Evolutionary conservation across 2,888 invertebrate species (phyloP).

Genomic region (Drosophila aldrichi): DNA sequence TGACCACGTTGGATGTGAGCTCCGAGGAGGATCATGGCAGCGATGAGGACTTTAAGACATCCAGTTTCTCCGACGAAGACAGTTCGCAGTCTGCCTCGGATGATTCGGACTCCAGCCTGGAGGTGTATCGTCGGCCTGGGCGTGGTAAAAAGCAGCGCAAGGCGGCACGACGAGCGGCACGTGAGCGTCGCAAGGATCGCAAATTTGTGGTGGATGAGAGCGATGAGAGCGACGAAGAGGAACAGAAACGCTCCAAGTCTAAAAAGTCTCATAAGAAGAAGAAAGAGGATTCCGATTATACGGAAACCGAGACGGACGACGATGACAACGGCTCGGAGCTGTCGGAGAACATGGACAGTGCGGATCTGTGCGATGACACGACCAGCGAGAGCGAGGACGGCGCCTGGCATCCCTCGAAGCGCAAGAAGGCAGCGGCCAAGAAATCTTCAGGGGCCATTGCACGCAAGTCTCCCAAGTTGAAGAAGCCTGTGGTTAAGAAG

Average conservation of each 20-base stretch:
- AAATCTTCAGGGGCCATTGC: constrained; percentile 58
- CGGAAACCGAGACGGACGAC: constrained; percentile 87
- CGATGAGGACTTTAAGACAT: constrained; percentile 95
- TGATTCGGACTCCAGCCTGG: constrained; percentile 87
- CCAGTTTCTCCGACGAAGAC: constrained; percentile 87
- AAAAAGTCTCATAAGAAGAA: constrained; percentile 86
- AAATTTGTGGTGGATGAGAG: constrained; percentile 86
- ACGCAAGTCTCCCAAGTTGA: constrained; percentile 79
- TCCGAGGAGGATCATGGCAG: constrained; percentile 92
- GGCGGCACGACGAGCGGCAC: constrained; percentile 86
- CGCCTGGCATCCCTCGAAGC: constrained; percentile 83
- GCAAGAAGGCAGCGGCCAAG: constrained; percentile 78
- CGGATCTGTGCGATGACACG: constrained; percentile 85
- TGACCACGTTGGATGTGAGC: constrained; percentile 93
- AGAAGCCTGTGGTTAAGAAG: constrained; percentile 73
- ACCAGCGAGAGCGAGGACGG: constrained; percentile 84
- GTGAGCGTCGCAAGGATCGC: constrained; percentile 83
- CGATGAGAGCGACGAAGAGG: constrained; percentile 85
- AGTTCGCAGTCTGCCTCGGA: constrained; percentile 86
- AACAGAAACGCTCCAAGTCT: constrained; percentile 67
- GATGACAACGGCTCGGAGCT: constrained; percentile 82
- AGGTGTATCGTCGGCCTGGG: constrained; percentile 85
- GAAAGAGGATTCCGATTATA: constrained; percentile 86
- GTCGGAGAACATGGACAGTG: constrained; percentile 84
- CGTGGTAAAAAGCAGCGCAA: constrained; percentile 86